A percentile compares a stretch with the other conserved stretches of the same genome.
Evolutionary conservation across 2,113 vertebrate genomes (phyloP).

Genomic region (Barbus barbus): DNA sequence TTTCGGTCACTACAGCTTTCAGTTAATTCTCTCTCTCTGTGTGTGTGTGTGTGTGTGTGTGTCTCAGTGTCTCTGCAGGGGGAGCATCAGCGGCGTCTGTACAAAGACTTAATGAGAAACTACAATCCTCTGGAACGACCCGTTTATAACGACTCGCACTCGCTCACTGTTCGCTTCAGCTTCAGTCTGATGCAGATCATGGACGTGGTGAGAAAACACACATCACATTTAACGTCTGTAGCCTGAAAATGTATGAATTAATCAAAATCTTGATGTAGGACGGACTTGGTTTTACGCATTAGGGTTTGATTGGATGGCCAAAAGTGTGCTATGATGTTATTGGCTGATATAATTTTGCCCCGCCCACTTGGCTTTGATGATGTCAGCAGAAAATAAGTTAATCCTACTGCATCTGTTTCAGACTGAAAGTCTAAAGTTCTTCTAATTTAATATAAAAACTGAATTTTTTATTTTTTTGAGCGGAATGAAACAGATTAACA

Average conservation of each 20-base stretch:
- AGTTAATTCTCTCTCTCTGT: not conserved
- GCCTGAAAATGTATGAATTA: too few relatives aligned
- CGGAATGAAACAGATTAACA: too few relatives aligned
- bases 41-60: conserved; percentile 23
- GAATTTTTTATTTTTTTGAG: too few relatives aligned
- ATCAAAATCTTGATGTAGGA: too few relatives aligned
- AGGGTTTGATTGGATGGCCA: not conserved
- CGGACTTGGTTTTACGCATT: too few relatives aligned
- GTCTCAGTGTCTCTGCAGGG: conserved; percentile 84
- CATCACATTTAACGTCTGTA: not conserved
- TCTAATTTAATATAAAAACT: not conserved
- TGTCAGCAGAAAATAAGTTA: not conserved
- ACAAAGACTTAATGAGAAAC: conserved; percentile 86
- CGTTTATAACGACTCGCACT: conserved; percentile 87
- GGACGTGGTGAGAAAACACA: conserved; percentile 84
- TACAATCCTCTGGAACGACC: conserved; percentile 91
- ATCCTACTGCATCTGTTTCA: not conserved
- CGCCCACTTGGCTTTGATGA: not conserved
- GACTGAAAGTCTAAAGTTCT: not conserved
- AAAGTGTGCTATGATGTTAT: not conserved
- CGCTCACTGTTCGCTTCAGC: conserved; percentile 87
- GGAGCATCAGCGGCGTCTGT: conserved; percentile 87
- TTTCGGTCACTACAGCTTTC: too few relatives aligned
- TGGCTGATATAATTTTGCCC: not conserved
- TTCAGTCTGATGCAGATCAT: conserved; percentile 94